Evolutionary conservation across 2,113 vertebrate species (phyloP).

Genomic region (Colistium nudipinnis): DNA sequence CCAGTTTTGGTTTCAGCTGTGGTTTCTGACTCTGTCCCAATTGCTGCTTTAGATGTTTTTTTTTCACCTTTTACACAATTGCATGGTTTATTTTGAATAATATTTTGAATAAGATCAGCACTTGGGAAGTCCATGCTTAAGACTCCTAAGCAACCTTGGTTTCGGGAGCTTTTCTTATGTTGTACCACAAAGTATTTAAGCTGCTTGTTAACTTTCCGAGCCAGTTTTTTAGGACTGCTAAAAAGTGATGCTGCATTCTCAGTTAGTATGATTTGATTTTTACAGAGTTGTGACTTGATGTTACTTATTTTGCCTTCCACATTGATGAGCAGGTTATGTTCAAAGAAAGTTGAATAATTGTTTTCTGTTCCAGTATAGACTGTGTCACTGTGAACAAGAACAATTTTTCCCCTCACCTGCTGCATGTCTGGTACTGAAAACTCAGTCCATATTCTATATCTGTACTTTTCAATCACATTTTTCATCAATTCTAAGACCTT

Average conservation of each 20-base stretch:
- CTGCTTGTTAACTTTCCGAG: conserved; percentile 41
- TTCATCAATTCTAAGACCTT: fast-evolving
- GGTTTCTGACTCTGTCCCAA: not conserved
- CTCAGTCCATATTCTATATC: conserved; percentile 39
- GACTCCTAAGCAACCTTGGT: conserved; percentile 64
- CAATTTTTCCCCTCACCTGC: conserved; percentile 63
- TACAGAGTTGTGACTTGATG: conserved; percentile 40
- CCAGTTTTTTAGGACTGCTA: fast-evolving
- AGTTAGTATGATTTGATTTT: conserved; percentile 40
- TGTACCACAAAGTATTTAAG: conserved; percentile 28
- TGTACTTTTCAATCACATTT: not conserved
- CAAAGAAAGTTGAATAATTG: conserved; percentile 26
- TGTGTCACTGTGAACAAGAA: conserved; percentile 59
- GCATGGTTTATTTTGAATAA: conserved; percentile 51
- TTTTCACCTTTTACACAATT: conserved; percentile 12
- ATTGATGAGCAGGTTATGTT: conserved; percentile 11
- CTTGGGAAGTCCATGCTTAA: conserved; percentile 68
- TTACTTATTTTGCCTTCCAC: conserved; percentile 14
- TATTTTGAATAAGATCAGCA: conserved; percentile 48
- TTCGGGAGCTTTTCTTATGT: not conserved
- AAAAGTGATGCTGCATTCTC: not conserved
- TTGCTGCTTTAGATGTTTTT: not conserved
- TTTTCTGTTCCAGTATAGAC: conserved; percentile 33
- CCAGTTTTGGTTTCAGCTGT: too few relatives aligned
- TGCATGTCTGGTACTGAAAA: conserved; percentile 47